These are phyloP conservation scores for Poecilia picta DNA, from an alignment of 2,797 vertebrate species.

Conservation along the genomic window DNA sequence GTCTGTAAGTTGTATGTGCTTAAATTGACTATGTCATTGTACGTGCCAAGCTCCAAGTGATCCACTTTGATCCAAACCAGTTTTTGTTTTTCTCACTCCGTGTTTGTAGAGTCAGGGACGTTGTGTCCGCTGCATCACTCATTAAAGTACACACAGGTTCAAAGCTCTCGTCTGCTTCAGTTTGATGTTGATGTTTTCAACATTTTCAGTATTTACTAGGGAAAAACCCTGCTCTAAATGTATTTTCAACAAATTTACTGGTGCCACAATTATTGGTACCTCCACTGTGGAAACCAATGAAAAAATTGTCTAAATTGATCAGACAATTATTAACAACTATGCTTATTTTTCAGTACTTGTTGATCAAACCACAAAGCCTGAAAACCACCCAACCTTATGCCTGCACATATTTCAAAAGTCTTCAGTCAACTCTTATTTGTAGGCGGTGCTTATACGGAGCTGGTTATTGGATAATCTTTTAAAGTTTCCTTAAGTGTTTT, in stretches of 20 bases:
- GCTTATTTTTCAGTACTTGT: not conserved
- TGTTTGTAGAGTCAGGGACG: constrained; percentile 62
- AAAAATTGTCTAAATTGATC: not conserved
- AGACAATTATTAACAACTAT: not conserved
- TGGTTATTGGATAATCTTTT: not conserved
- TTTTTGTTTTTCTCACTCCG: constrained; percentile 54
- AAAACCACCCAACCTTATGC: not conserved
- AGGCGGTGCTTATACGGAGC: not conserved
- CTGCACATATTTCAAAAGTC: not conserved
- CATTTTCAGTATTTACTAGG: not conserved
- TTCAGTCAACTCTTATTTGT: not conserved
- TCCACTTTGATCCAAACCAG: constrained; percentile 56
- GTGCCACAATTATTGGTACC: not conserved
- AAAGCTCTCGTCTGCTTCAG: constrained; percentile 45
- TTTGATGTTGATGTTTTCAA: not conserved
- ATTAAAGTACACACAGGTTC: constrained; percentile 78
- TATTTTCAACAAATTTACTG: not conserved
- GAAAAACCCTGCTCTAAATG: not conserved
- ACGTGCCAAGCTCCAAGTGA: constrained; percentile 77
- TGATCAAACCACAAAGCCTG: not conserved
- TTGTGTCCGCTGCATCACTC: constrained; percentile 65
- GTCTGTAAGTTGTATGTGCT: constrained; percentile 66
- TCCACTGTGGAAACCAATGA: not conserved
- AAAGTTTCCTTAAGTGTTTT: not conserved
- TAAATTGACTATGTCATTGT: constrained; percentile 62